phyloP scores from a whole-genome alignment of 2,888 invertebrate genomes.

The Metopia argyrocephala region DNA sequence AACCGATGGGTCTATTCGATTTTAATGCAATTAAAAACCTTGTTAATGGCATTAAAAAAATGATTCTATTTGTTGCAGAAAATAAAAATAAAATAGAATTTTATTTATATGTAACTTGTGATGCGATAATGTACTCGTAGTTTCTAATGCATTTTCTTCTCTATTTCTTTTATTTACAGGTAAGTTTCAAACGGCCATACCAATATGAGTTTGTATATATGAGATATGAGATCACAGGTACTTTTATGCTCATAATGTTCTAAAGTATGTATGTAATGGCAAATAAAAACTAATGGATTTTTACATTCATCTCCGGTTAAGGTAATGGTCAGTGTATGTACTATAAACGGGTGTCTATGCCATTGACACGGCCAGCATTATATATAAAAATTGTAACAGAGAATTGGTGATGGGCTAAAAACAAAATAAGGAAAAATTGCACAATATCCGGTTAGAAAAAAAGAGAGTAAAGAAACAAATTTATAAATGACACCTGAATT shows the following conservation, averaged over 20 bases:
- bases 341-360: too few species aligned
- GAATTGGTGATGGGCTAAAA: too few species aligned
- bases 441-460: slow-evolving; percentile 53
- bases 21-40: too few species aligned
- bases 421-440: slow-evolving; percentile 18
- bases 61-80: too few species aligned
- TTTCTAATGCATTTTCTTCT: slow-evolving; percentile 27
- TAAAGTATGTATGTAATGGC: background rate
- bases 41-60: too few species aligned
- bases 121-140: background rate
- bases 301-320: background rate
- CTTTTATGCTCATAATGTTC: background rate
- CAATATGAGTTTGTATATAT: background rate
- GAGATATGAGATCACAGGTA: background rate
- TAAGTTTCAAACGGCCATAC: slow-evolving; percentile 29
- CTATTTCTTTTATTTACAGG: slow-evolving; percentile 28
- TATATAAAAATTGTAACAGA: too few species aligned
- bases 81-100: too few species aligned
- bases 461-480: too few species aligned
- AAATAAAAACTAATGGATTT: slow-evolving; percentile 28
- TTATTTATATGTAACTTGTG: slow-evolving; percentile 31
- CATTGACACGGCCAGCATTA: too few species aligned
- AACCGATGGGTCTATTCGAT: too few species aligned
- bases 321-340: background rate
- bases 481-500: slow-evolving; percentile 45